Percentiles rank a stretch among this genome's conserved stretches.
Conservation (phyloP, 92 coral and sea anemone species). For the Muricea muricata region DNA sequence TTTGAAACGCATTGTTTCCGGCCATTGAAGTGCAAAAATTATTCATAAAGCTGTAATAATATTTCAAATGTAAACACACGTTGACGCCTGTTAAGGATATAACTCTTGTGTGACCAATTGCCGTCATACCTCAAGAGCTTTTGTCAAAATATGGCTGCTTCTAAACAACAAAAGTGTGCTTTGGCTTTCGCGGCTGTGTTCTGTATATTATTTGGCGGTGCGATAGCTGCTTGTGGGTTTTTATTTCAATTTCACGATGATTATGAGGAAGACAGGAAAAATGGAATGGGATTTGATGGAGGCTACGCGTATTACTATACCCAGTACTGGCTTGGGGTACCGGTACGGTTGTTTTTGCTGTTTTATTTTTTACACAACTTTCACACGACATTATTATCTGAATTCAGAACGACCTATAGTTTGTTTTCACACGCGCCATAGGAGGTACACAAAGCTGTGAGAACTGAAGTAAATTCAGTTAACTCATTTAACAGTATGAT, state of each 20-base stretch:
- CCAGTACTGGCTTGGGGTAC: conserved; percentile 38
- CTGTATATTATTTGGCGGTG: conserved; percentile 32
- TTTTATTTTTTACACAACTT: background rate
- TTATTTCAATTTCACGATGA: conserved; percentile 15
- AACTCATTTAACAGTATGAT: no score
- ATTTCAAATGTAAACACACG: conserved; percentile 1
- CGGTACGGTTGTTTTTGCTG: background rate
- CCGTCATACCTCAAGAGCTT: background rate
- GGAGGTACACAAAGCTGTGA: no score
- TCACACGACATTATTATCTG: no score
- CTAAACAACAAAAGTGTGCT: conserved; percentile 21
- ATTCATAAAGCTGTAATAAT: background rate
- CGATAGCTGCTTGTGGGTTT: conserved; percentile 6
- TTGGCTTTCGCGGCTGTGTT: conserved; percentile 18
- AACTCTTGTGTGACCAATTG: background rate
- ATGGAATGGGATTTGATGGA: background rate
- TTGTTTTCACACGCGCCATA: no score
- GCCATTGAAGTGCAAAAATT: background rate
- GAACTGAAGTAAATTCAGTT: no score
- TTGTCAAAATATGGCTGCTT: conserved; percentile 5
- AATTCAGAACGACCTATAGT: no score
- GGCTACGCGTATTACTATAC: conserved; percentile 25
- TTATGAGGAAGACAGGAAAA: conserved; percentile 4
- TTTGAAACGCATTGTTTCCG: background rate
- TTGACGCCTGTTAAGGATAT: background rate